phyloP scores from a whole-genome alignment of 2,113 vertebrate genomes.

The Tautogolabrus adspersus region DNA sequence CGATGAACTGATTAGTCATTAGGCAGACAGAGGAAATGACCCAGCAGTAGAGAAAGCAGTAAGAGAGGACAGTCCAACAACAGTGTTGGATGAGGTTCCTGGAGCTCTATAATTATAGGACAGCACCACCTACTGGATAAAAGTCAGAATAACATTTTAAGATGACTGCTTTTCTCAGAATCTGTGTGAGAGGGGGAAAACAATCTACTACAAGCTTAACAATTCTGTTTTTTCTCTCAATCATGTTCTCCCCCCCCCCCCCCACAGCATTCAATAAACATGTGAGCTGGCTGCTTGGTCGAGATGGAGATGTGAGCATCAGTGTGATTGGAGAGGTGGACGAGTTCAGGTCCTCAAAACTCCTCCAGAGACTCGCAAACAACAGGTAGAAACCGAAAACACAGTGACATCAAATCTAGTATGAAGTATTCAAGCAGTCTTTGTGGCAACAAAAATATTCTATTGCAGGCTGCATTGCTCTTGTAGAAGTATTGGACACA shows the following conservation, averaged over 20 bases:
- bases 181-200: not conserved
- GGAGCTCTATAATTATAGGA: conserved; percentile 43
- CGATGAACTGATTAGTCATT: not conserved
- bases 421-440: not conserved
- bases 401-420: too few species aligned
- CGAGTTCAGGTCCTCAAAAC: conserved; percentile 75
- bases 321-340: conserved; percentile 80
- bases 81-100: not conserved
- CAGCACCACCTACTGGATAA: conserved; percentile 73
- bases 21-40: not conserved
- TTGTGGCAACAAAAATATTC: accelerated
- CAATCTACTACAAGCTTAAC: not conserved
- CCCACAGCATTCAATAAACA: conserved; percentile 75
- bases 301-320: conserved; percentile 83
- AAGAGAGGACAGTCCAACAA: not conserved
- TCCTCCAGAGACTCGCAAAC: conserved; percentile 73
- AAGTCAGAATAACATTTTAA: conserved; percentile 26
- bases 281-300: conserved; percentile 83
- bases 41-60: not conserved
- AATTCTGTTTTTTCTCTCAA: not conserved
- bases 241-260: not conserved
- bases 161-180: not conserved
- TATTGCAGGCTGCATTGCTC: too few species aligned
- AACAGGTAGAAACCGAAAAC: conserved; percentile 51
- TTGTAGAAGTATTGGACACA: not conserved